A percentile compares a stretch with the other conserved stretches of the same genome.
phyloP scores from a whole-genome alignment of 2,888 invertebrate species.

The Iphiclides podalirius region DNA sequence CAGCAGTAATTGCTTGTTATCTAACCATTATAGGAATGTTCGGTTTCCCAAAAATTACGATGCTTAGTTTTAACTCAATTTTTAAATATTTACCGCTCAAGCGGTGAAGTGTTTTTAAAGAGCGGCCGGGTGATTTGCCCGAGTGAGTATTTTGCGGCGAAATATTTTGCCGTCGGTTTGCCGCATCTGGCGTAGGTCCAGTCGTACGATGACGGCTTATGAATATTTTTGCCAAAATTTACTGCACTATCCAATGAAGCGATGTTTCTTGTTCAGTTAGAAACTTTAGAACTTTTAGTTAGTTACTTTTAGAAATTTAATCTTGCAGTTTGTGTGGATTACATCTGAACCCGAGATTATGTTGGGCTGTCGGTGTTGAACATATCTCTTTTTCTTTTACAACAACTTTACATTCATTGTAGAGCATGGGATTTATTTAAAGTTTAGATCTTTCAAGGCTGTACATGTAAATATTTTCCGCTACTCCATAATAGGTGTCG shows the following conservation, averaged over 20 bases:
- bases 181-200: slow-evolving; percentile 77
- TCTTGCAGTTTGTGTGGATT: not conserved
- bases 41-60: too few species aligned
- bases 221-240: slow-evolving; percentile 78
- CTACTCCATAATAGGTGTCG: slow-evolving; percentile 73
- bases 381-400: too few species aligned
- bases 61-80: too few species aligned
- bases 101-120: slow-evolving; percentile 76
- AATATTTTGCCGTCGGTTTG: slow-evolving; percentile 73
- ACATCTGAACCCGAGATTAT: too few species aligned
- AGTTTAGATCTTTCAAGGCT: too few species aligned
- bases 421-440: too few species aligned
- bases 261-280: slow-evolving; percentile 59
- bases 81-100: too few species aligned
- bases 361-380: too few species aligned
- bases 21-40: too few species aligned
- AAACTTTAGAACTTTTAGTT: slow-evolving; percentile 55
- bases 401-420: too few species aligned
- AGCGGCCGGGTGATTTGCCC: slow-evolving; percentile 64
- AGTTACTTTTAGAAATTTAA: slow-evolving; percentile 27
- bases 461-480: slow-evolving; percentile 34
- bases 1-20: too few species aligned
- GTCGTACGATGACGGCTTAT: slow-evolving; percentile 78
- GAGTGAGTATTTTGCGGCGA: slow-evolving; percentile 72
- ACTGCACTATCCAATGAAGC: slow-evolving; percentile 57